Conservation (phyloP, 2,888 invertebrate species). For the Myopa testacea region DNA sequence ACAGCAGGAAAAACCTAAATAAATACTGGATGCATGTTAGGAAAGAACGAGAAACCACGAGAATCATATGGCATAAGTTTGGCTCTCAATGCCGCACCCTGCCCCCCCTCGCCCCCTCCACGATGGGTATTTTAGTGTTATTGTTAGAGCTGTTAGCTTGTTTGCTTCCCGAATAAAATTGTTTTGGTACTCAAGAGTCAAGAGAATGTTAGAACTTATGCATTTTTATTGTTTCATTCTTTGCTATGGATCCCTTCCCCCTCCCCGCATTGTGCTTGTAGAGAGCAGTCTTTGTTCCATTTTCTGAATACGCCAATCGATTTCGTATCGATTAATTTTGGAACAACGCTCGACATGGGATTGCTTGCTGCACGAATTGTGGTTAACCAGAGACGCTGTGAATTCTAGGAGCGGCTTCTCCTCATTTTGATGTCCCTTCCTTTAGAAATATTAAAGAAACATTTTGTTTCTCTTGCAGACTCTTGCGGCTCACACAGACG, state of each 20-base stretch:
- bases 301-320: conserved; percentile 18
- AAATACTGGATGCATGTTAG: conserved; percentile 10
- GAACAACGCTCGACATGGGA: not conserved
- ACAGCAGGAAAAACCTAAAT: not conserved
- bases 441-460: not conserved
- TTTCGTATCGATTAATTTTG: conserved; percentile 21
- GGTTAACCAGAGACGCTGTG: not conserved
- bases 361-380: not conserved
- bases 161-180: conserved; percentile 1
- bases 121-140: not conserved
- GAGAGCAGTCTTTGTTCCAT: not conserved
- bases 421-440: not conserved
- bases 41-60: conserved; percentile 5
- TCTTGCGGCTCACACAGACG: not conserved
- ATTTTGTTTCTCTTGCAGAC: not conserved
- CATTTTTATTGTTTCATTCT: conserved; percentile 4
- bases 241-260: not conserved
- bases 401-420: not conserved
- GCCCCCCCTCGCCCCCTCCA: not conserved
- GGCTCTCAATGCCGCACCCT: not conserved
- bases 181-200: conserved; percentile 1
- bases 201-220: not conserved
- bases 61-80: conserved; percentile 11
- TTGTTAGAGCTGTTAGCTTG: not conserved
- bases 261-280: not conserved